These are phyloP conservation scores for Martes martes DNA, from an alignment of 2,113 vertebrate genomes.

Conservation along the genomic window DNA sequence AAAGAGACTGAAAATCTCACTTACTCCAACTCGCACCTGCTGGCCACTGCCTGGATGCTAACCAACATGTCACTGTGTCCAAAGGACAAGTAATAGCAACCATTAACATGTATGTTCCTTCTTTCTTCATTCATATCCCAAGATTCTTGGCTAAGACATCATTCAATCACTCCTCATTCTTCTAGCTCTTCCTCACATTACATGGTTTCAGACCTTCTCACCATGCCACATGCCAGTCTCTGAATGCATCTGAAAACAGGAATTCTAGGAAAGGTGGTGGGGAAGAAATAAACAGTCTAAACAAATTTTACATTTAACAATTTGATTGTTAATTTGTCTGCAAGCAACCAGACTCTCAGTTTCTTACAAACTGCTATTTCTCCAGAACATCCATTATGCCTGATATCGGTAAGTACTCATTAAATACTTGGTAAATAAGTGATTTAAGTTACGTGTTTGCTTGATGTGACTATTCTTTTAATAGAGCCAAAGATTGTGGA, in stretches of 20 bases:
- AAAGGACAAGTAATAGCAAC: not conserved
- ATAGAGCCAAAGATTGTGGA: not conserved
- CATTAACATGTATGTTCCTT: not conserved
- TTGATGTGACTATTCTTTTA: not conserved
- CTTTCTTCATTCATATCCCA: not conserved
- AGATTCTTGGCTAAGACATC: not conserved
- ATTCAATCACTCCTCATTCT: not conserved
- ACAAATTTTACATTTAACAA: not conserved
- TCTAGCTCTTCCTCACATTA: not conserved
- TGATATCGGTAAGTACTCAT: not conserved
- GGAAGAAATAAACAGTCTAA: not conserved
- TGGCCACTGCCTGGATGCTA: not conserved
- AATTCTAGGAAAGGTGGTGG: not conserved
- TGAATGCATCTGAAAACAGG: not conserved
- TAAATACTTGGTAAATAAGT: conserved; percentile 1
- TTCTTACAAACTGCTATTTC: conserved; percentile 6
- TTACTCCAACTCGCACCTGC: not conserved
- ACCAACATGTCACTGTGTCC: not conserved
- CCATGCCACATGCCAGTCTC: not conserved
- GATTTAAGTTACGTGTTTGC: conserved; percentile 1
- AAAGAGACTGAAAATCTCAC: not conserved
- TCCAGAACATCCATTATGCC: not conserved
- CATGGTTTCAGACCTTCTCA: not conserved
- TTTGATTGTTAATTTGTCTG: not conserved
- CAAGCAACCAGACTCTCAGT: not conserved